Conservation (phyloP, 2,113 vertebrate species). For the Scytalopus superciliaris region DNA sequence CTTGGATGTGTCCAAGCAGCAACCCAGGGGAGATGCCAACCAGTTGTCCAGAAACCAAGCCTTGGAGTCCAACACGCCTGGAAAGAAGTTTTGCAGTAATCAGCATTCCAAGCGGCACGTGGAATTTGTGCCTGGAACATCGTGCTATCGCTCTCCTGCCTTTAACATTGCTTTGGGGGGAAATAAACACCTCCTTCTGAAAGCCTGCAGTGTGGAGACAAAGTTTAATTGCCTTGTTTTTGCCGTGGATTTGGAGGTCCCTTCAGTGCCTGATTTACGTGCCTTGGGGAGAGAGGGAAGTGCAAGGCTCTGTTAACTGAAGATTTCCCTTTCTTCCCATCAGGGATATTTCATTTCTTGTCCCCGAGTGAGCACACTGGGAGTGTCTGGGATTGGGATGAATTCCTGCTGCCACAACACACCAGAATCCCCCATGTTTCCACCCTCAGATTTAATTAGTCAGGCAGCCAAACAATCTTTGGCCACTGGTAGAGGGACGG, state of each 20-base stretch:
- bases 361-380: too few species aligned
- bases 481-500: neutral
- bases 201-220: neutral
- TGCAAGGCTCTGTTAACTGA: neutral
- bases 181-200: neutral
- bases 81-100: neutral
- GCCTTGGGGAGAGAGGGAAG: neutral
- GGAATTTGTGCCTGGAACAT: neutral
- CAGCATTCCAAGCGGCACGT: neutral
- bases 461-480: neutral
- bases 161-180: neutral
- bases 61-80: neutral
- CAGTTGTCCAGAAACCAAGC: neutral
- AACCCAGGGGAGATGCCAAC: neutral
- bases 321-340: neutral
- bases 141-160: neutral
- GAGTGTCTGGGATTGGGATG: neutral
- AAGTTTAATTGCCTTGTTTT: neutral
- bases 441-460: neutral
- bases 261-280: neutral
- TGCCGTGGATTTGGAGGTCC: neutral
- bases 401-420: neutral
- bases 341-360: neutral
- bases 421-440: neutral
- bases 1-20: neutral